These are phyloP conservation scores for Lethenteron camtschaticum DNA, from an alignment of 2,113 vertebrate genomes.

Conservation along the genomic window DNA sequence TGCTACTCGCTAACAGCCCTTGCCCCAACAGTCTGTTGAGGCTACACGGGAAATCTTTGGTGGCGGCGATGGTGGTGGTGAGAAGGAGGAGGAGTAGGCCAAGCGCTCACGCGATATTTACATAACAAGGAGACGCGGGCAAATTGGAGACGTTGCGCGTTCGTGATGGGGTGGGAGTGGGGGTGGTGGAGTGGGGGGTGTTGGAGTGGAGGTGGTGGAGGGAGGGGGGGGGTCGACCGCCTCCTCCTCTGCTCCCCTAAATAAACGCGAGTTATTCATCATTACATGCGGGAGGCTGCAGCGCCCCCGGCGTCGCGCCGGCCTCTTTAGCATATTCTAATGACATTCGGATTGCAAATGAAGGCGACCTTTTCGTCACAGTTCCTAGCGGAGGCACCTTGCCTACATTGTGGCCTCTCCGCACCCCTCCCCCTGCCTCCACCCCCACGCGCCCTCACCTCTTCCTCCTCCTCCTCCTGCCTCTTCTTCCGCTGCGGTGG, in stretches of 20 bases:
- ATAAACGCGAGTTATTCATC: slow-evolving; percentile 5
- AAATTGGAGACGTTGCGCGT: neutral
- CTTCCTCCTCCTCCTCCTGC: too few relatives aligned
- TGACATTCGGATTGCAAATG: slow-evolving; percentile 6
- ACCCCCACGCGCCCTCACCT: too few relatives aligned
- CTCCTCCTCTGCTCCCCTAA: neutral
- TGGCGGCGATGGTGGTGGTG: too few relatives aligned
- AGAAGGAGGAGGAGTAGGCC: too few relatives aligned
- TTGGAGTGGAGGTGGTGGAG: too few relatives aligned
- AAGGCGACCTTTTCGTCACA: slow-evolving; percentile 3
- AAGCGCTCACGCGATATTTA: neutral
- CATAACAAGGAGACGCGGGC: neutral
- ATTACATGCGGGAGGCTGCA: slow-evolving; percentile 4
- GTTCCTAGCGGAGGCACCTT: neutral
- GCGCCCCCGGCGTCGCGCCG: neutral
- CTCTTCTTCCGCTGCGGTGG: too few relatives aligned
- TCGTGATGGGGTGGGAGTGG: neutral
- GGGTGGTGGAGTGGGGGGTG: too few relatives aligned
- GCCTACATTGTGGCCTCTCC: neutral
- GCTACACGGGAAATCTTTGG: too few relatives aligned
- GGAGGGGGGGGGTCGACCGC: too few relatives aligned
- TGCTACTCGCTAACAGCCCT: too few relatives aligned
- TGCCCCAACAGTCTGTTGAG: too few relatives aligned
- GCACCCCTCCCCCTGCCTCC: neutral
- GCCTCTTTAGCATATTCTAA: slow-evolving; percentile 5